Conservation (phyloP, 1,140 invertebrate genomes). For the Brachionus rubens region DNA sequence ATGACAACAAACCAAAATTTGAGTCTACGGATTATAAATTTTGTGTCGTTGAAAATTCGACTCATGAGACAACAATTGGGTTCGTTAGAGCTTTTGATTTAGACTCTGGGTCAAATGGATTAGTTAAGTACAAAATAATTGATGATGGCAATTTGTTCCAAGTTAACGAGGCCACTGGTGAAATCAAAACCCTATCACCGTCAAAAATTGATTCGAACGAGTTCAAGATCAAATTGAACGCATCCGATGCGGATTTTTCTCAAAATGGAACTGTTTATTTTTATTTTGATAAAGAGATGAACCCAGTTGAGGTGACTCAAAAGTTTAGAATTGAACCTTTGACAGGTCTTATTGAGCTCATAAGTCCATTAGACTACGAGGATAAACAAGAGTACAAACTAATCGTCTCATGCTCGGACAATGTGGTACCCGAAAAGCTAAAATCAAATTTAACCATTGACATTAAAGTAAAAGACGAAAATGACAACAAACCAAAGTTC, state of each 20-base stretch:
- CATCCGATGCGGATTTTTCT: conserved; percentile 13
- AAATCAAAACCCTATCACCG: background rate
- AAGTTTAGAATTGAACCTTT: conserved; percentile 39
- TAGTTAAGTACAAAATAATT: conserved; percentile 22
- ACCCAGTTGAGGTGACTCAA: background rate
- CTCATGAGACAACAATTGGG: background rate
- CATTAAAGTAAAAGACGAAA: conserved; percentile 22
- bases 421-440: conserved; percentile 1
- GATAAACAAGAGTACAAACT: conserved; percentile 18
- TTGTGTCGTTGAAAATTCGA: conserved; percentile 22
- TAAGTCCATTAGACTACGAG: conserved; percentile 17
- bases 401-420: conserved; percentile 23
- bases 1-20: conserved; percentile 41
- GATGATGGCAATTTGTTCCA: background rate
- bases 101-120: conserved; percentile 17
- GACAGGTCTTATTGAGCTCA: background rate
- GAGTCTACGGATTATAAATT: conserved; percentile 26
- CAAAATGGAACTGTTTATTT: conserved; percentile 25
- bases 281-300: conserved; percentile 10
- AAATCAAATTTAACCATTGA: background rate
- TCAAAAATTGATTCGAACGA: background rate
- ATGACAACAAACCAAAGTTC: conserved; percentile 37
- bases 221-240: conserved; percentile 5
- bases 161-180: conserved; percentile 11
- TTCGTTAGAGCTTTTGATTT: conserved; percentile 13